Conservation (phyloP, 2,113 vertebrate species). For the Indri indri region DNA sequence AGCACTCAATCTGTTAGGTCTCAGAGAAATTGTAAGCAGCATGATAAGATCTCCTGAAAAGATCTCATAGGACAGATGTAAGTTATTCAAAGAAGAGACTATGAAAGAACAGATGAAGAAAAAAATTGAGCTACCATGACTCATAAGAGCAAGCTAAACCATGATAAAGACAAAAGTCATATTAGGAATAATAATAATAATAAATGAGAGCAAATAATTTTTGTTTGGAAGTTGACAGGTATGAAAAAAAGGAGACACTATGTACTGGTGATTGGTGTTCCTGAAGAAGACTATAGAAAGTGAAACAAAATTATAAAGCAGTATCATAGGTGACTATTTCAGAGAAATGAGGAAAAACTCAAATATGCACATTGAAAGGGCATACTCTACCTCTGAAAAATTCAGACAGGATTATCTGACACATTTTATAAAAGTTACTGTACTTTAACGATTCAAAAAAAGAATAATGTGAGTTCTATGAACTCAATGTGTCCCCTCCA, state of each 20-base stretch:
- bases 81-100: not conserved
- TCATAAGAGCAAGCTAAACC: slow-evolving; percentile 7
- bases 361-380: not conserved
- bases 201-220: not conserved
- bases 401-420: not conserved
- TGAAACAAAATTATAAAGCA: not conserved
- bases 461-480: not conserved
- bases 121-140: not conserved
- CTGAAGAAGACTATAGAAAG: not conserved
- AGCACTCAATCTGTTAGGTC: not conserved
- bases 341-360: not conserved
- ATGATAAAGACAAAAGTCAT: slow-evolving; percentile 5
- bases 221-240: not conserved
- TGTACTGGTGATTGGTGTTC: not conserved
- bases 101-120: not conserved
- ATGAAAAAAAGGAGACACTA: not conserved
- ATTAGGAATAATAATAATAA: not conserved
- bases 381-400: not conserved
- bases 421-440: not conserved
- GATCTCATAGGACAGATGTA: not conserved
- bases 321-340: not conserved
- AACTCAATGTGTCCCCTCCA: not conserved
- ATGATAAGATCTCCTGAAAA: not conserved
- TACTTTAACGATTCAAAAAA: not conserved
- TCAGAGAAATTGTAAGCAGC: not conserved